Evolutionary conservation across 2,797 vertebrate genomes (phyloP).

Genomic region (Graptemys geographica): DNA sequence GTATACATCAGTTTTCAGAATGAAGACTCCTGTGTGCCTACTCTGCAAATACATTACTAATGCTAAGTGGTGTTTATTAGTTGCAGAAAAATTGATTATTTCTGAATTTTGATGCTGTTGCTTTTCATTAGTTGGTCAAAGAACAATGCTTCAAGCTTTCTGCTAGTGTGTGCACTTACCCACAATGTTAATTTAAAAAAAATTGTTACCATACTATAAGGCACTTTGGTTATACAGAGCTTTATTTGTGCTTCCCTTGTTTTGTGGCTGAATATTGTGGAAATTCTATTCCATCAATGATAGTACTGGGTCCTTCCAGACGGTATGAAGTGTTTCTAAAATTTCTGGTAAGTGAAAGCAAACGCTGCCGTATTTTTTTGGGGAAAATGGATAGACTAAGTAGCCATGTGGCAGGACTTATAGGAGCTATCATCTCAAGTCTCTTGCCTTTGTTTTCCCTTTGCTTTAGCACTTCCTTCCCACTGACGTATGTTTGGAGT

Average conservation of each 20-base stretch:
- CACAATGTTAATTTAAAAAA: background rate
- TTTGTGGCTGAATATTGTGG: background rate
- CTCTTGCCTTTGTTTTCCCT: background rate
- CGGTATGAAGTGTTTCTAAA: background rate
- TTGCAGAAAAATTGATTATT: background rate
- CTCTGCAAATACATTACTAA: background rate
- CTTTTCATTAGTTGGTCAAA: background rate
- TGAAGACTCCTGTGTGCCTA: background rate
- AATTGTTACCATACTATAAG: background rate
- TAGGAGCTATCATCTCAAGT: background rate
- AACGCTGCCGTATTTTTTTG: too few relatives aligned
- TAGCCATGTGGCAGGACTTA: background rate
- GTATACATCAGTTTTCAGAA: background rate
- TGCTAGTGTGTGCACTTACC: background rate
- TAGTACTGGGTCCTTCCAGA: background rate
- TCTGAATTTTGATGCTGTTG: background rate
- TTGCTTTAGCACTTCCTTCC: background rate
- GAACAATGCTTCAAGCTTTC: background rate
- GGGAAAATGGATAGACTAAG: background rate
- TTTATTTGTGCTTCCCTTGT: background rate
- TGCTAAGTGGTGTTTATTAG: background rate
- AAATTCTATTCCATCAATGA: background rate
- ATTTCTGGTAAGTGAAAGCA: background rate
- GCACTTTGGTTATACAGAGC: background rate
- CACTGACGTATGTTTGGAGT: background rate